Evolutionary conservation across 2,797 vertebrate species (phyloP), one percentile per base, ranked within the genome.

Genomic region (Liparis tanakae): DNA sequence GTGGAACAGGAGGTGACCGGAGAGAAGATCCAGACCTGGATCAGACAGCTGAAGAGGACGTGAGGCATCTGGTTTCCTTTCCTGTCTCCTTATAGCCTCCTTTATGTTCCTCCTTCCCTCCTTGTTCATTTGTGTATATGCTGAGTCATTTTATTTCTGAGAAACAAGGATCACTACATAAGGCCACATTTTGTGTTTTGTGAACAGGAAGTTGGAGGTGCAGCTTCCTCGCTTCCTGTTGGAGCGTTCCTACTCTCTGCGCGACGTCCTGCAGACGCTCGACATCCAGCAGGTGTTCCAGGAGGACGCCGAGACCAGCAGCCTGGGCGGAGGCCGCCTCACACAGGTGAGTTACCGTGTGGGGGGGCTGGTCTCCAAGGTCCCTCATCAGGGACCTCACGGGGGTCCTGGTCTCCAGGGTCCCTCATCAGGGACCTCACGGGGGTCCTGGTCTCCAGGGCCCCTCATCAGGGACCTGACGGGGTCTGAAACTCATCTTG

Each of bases 1-100:
- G 80, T 98, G 4, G 97, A 99, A 83, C 96, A 97, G 36, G 87
- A 93, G 43, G 63, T 98, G 75, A 94, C 93, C 2, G 74, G 70
- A 1, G 93, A 96, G 3, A 93, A 95, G 66, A 93, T 98, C 80
- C 90, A 89, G 53, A 84, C 48, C 12, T 99, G 97, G 97, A 91
- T 97, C 62, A 68, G 66, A 54, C 91, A 89, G 88, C 94, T 98
- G 81, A 94, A 95, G 86, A 95, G 68, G 85, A 97, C 95, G 98
- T 98, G 83, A 90, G 91, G 75, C 39, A 9, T 10, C n/a, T 14
- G 44, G 30, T n/a, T 51, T 43, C 33, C 10, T 65, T 48, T 18
- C 22, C 10, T 64, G 7, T 1, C 6, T 39, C 15, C 37, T 12
- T 22, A 1, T 22, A n/a, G n/a, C n/a, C 3, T 30, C n/a, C 44